A percentile compares a stretch with the other conserved stretches of the same genome.
These are phyloP conservation scores for Steinernema scapterisci DNA, from an alignment of 2,888 invertebrate species.

Conservation along the genomic window DNA sequence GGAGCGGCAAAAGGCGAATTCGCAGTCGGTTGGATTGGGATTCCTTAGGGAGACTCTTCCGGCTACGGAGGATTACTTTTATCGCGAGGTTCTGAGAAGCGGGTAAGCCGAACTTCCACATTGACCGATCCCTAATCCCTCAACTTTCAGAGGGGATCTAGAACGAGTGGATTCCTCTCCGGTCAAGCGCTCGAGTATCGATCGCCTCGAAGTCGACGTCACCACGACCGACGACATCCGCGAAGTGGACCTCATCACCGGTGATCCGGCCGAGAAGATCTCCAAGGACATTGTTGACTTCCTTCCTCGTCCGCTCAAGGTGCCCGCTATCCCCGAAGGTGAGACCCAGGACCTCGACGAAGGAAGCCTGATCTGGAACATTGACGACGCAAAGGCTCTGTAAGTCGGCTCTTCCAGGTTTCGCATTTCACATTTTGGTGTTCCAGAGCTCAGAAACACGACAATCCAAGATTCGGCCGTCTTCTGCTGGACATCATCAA, in stretches of 20 bases:
- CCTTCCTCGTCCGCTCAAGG: neutral
- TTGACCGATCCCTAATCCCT: neutral
- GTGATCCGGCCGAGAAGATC: conserved; percentile 5
- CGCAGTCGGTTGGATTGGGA: conserved; percentile 8
- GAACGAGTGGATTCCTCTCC: conserved; percentile 16
- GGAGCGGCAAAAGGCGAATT: conserved; percentile 14
- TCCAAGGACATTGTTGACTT: conserved; percentile 15
- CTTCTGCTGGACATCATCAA: neutral
- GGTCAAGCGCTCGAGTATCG: neutral
- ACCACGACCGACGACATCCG: neutral
- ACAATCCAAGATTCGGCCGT: neutral
- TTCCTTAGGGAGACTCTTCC: conserved; percentile 23
- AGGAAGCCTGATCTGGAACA: neutral
- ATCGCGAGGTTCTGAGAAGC: conserved; percentile 11
- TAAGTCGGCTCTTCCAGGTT: too few relatives aligned
- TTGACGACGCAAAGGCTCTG: conserved; percentile 5
- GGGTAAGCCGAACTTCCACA: too few relatives aligned
- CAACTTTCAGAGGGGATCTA: neutral
- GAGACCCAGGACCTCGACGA: neutral
- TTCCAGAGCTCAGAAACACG: conserved; percentile 5
- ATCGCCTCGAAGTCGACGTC: conserved; percentile 1
- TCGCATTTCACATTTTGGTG: neutral
- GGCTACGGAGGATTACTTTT: conserved; percentile 12
- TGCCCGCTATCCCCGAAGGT: neutral
- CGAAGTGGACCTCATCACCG: neutral